Evolutionary conservation across 2,888 invertebrate genomes (phyloP).

Genomic region (Heliconius aoede): DNA sequence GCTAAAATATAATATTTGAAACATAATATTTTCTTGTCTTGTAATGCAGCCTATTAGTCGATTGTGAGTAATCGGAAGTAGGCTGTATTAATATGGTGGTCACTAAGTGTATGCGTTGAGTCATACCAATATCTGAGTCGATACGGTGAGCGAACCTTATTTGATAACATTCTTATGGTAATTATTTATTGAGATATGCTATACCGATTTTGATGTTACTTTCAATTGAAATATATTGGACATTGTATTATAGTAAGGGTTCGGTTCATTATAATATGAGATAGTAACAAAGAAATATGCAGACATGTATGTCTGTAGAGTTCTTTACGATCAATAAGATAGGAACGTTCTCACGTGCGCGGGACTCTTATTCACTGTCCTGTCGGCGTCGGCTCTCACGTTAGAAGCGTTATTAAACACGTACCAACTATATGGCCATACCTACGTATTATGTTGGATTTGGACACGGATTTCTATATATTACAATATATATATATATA

Average conservation of each 20-base stretch:
- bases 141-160: constrained; percentile 4
- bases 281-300: background rate
- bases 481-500: no score
- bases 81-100: constrained; percentile 9
- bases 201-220: background rate
- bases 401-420: constrained; percentile 4
- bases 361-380: background rate
- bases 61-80: constrained; percentile 18
- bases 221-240: background rate
- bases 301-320: background rate
- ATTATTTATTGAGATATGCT: no score
- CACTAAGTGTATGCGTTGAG: background rate
- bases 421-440: background rate
- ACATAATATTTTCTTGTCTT: background rate
- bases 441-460: background rate
- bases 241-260: background rate
- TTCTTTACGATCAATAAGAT: background rate
- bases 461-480: background rate
- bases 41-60: constrained; percentile 1
- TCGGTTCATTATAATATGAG: background rate
- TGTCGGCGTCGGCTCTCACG: background rate
- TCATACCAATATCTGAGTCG: background rate
- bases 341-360: background rate
- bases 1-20: no score
- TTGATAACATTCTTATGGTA: background rate